phyloP scores from a whole-genome alignment of 2,113 vertebrate species.

The Alosa alosa region DNA sequence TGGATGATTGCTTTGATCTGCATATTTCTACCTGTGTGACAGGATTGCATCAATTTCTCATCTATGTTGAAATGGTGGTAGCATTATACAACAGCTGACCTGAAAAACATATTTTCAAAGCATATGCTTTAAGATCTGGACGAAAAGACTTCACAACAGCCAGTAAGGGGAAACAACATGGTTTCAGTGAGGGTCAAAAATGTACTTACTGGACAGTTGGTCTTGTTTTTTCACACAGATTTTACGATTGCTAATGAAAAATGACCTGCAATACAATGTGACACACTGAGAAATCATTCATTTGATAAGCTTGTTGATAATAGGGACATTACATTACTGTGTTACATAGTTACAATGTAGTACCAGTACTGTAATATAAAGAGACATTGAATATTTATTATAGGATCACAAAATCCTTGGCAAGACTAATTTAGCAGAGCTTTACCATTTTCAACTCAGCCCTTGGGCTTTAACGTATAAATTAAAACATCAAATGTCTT shows the following conservation, averaged over 20 bases:
- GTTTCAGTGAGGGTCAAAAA: no score
- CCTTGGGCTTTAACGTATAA: background rate
- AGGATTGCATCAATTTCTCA: background rate
- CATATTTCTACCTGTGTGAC: background rate
- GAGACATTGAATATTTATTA: background rate
- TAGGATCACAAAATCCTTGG: background rate
- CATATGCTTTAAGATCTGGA: background rate
- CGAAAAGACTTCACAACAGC: background rate
- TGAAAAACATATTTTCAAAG: background rate
- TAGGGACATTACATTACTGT: no score
- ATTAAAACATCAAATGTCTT: background rate
- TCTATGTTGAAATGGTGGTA: background rate
- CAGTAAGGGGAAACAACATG: no score
- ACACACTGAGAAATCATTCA: no score
- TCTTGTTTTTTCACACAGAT: no score
- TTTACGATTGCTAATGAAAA: no score
- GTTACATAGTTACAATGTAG: no score
- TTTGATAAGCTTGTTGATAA: no score
- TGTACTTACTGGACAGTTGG: no score
- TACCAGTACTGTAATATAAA: no score
- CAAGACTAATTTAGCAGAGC: background rate
- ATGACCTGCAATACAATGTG: no score
- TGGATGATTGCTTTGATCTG: background rate
- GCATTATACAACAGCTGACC: background rate
- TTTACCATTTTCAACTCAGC: background rate